phyloP scores from a whole-genome alignment of 2,888 invertebrate species.

The Parelbella ahira region DNA sequence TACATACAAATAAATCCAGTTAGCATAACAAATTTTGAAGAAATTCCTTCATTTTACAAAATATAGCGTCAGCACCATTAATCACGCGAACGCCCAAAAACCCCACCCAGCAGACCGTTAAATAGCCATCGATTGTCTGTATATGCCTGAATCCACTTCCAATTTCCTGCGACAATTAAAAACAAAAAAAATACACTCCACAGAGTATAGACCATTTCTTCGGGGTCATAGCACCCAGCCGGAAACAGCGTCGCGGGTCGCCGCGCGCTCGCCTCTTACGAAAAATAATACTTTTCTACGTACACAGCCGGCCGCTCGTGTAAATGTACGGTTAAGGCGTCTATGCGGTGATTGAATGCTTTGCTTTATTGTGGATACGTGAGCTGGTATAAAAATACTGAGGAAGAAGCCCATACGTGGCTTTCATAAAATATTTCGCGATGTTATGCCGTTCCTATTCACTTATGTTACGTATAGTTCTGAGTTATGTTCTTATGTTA shows the following conservation, averaged over 20 bases:
- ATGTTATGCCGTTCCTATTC: too few species aligned
- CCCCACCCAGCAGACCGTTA: conserved; percentile 56
- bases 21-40: too few species aligned
- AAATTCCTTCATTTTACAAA: too few species aligned
- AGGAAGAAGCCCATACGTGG: too few species aligned
- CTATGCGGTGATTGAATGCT: conserved; percentile 22
- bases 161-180: conserved; percentile 75
- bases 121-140: conserved; percentile 53
- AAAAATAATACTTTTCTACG: conserved; percentile 64
- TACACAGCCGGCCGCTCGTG: conserved; percentile 24
- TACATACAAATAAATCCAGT: too few species aligned
- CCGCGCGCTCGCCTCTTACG: conserved; percentile 69
- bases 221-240: conserved; percentile 79
- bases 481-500: too few species aligned
- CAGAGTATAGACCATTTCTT: conserved; percentile 61
- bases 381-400: conserved; percentile 9
- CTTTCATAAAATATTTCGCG: too few species aligned
- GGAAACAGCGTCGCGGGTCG: conserved; percentile 76
- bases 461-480: too few species aligned
- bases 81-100: conserved; percentile 26
- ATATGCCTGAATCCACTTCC: conserved; percentile 48
- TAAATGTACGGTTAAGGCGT: conserved; percentile 31
- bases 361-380: conserved; percentile 25
- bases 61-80: conserved; percentile 1
- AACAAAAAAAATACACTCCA: conserved; percentile 61